These are phyloP conservation scores for Parasteatoda lunata DNA, from an alignment of 2,888 invertebrate species.

Conservation along the genomic window DNA sequence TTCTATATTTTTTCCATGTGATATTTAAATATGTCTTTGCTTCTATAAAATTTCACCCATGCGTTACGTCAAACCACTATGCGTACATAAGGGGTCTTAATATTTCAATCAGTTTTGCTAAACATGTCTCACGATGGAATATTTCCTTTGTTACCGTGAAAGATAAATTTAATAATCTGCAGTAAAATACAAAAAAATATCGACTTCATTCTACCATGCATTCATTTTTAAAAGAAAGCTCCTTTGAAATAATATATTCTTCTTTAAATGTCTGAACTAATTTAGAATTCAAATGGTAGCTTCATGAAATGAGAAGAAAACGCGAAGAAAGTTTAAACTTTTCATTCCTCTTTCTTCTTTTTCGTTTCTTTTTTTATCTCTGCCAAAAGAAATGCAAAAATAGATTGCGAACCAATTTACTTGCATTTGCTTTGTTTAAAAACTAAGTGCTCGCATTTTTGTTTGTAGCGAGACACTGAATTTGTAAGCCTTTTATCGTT, in stretches of 20 bases:
- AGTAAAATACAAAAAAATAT: not conserved
- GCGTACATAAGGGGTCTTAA: not conserved
- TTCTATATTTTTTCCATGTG: not conserved
- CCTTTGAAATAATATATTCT: constrained; percentile 11
- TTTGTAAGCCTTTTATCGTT: constrained; percentile 52
- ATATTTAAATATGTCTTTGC: not conserved
- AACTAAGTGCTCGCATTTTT: constrained; percentile 40
- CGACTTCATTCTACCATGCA: not conserved
- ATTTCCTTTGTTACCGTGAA: not conserved
- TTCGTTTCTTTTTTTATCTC: not conserved
- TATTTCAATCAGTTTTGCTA: not conserved
- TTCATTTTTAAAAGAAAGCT: not conserved
- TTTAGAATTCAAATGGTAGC: constrained; percentile 4
- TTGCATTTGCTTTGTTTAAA: constrained; percentile 48
- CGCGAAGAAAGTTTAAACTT: constrained; percentile 10
- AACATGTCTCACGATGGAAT: not conserved
- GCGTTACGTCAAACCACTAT: not conserved
- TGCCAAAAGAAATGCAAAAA: constrained; percentile 1
- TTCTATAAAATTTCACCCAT: not conserved
- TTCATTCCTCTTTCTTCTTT: not conserved
- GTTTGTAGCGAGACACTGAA: constrained; percentile 30
- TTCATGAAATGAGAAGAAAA: constrained; percentile 1
- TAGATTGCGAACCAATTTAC: constrained; percentile 40
- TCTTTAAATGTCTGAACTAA: constrained; percentile 14
- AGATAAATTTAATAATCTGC: constrained; percentile 2